A percentile compares a stretch with the other conserved stretches of the same genome.
Conservation (phyloP, 2,888 invertebrate genomes). For the Octodonta nipae region DNA sequence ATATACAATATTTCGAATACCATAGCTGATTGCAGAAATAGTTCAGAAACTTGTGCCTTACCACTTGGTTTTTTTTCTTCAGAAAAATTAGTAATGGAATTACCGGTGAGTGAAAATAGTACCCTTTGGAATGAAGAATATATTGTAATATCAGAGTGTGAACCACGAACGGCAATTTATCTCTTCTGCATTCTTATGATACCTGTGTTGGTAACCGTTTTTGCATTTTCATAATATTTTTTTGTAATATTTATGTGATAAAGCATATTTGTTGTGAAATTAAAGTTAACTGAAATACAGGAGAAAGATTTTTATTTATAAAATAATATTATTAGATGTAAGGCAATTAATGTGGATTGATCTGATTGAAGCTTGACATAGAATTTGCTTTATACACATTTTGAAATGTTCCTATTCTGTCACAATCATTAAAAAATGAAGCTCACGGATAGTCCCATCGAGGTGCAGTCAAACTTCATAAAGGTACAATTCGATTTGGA, state of each 20-base stretch:
- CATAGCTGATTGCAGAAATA: constrained; percentile 49
- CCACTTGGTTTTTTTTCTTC: constrained; percentile 54
- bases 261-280: no score
- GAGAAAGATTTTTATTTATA: no score
- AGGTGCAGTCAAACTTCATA: constrained; percentile 56
- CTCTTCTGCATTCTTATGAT: constrained; percentile 54
- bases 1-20: constrained; percentile 53
- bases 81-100: constrained; percentile 56
- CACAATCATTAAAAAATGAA: no score
- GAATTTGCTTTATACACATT: no score
- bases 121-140: constrained; percentile 62
- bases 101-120: constrained; percentile 48
- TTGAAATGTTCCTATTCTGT: no score
- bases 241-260: no score
- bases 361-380: no score
- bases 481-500: constrained; percentile 54
- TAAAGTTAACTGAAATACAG: no score
- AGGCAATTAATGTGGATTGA: no score
- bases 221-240: no score
- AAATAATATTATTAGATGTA: no score
- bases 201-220: constrained; percentile 55
- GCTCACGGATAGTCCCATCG: no score
- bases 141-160: constrained; percentile 58
- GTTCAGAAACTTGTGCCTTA: constrained; percentile 48
- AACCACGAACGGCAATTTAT: constrained; percentile 59